Evolutionary conservation across 2,797 vertebrate species (phyloP), one percentile per base, ranked within the genome.

Genomic region (Fistularia tabacaria): DNA sequence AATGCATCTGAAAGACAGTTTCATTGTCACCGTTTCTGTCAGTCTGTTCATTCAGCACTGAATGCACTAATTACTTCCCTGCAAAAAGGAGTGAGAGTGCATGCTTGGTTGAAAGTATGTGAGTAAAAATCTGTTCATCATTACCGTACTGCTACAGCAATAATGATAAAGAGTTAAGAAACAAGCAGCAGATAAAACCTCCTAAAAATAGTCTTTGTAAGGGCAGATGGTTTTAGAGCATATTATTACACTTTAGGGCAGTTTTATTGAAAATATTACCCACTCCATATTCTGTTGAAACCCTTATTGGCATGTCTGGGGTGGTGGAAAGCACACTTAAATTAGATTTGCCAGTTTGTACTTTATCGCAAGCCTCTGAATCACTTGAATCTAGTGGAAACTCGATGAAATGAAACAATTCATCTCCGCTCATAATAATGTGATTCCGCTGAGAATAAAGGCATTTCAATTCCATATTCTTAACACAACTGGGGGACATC

Each of bases 71-170:
- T 85, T 77, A 82, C 77, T 74, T 61, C 62, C 36, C 55, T 70
- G 71, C 73, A 74, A 52, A 63, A 69, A 49, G 59, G 64, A 49
- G 69, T 41, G 73, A 59, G 66, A 51, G 71, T 41, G 72, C 69
- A 65, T 6, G 70, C 68, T 54, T 64, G 70, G 64, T 68, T 79
- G 62, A 77, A 60, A 79, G 77, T 58, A 48, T 47, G 51, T 11
- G 62, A 66, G 69, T 79, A 80, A 80, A 80, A 83, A 82, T 79
- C 73, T 57, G 59, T 48, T 66, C 71, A 79, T 78, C 71, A 80
- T 67, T 40, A 48, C 9, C 51, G 52, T 40, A 11, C 25, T 8
- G 10, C 14, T 7, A 15, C 25, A 25, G 25, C 25, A 25, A 3
- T 25, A 25, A 25, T 5, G 5, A 25, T 25, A 25, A 25, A 25